Evolutionary conservation across 2,888 invertebrate species (phyloP), one percentile per base, ranked within the genome.

Genomic region (Pyrrhosoma nymphula): DNA sequence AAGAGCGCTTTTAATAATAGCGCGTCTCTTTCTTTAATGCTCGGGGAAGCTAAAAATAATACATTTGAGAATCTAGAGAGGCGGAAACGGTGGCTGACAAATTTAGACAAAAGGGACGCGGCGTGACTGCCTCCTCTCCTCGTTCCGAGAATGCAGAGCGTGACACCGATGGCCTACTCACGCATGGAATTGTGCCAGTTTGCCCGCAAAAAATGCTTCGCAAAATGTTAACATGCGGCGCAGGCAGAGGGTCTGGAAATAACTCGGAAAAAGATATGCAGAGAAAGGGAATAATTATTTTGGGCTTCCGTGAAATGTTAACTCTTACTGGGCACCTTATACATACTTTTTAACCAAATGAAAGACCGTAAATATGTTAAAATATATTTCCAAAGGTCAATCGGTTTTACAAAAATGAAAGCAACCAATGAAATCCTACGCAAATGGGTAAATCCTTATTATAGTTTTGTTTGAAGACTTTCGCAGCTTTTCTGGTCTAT

Each of bases 91-190:
- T 82, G 82, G 35, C 26, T 82, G 35, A 10, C 82, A 16, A 35
- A 82, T 30, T 82, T 82, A 82, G 82, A 82, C 82, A 82, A 82
- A 69, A 35, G 82, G 82, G 82, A 18, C 30, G 30, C 35, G 14
- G 30, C 82, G 35, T 16, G 82, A 82, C 82, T 82, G 35, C 35
- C 10, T 0, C 35, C 26, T 82, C 30, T 18, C 20, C 20, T 60
- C 60, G n/a, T 69, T 69, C 69, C 69, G 12, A 82, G 82, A 82
- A 82, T 82, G 82, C 82, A 82, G 12, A 16, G 82, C 26, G 30
- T 82, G 82, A 35, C 35, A 35, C 82, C 82, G 35, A 23, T 82
- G 82, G 82, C 82, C 82, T 82, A 82, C 82, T 82, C 82, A 82
- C 16, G 35, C 35, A 82, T 82, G 82, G 82, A 82, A 18, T 14